Conservation (phyloP, 2,113 vertebrate genomes). For the Muntiacus reevesi region DNA sequence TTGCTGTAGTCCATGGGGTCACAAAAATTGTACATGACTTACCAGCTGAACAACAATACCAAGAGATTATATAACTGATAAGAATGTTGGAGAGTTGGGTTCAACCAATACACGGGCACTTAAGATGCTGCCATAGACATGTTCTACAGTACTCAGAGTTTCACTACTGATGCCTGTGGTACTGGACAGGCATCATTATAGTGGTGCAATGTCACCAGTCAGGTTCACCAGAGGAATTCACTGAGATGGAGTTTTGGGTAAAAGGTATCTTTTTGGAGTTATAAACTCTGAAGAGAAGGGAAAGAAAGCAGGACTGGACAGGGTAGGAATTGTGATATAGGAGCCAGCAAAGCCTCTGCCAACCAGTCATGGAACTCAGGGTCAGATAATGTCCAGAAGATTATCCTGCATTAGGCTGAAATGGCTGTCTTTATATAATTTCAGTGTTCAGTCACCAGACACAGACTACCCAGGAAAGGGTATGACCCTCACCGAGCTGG, state of each 20-base stretch:
- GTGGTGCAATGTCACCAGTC: background rate
- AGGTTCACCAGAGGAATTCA: background rate
- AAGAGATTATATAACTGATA: background rate
- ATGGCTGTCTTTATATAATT: background rate
- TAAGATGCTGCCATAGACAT: background rate
- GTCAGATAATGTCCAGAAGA: background rate
- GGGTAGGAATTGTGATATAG: background rate
- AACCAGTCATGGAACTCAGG: background rate
- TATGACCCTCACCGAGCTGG: background rate
- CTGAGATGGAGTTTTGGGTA: background rate
- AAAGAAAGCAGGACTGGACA: background rate
- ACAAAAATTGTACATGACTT: background rate
- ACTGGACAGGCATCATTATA: background rate
- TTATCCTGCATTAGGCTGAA: background rate
- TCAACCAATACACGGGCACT: background rate
- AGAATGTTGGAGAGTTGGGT: background rate
- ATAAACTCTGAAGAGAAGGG: background rate
- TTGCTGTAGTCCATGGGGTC: background rate
- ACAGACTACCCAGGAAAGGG: background rate
- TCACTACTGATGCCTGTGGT: background rate
- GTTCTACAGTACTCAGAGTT: background rate
- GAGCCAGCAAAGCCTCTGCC: background rate
- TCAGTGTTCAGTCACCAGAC: background rate
- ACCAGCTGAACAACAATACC: background rate
- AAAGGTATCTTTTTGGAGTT: background rate